Conservation (phyloP, 1,140 invertebrate genomes). For the Nebria ingens region DNA sequence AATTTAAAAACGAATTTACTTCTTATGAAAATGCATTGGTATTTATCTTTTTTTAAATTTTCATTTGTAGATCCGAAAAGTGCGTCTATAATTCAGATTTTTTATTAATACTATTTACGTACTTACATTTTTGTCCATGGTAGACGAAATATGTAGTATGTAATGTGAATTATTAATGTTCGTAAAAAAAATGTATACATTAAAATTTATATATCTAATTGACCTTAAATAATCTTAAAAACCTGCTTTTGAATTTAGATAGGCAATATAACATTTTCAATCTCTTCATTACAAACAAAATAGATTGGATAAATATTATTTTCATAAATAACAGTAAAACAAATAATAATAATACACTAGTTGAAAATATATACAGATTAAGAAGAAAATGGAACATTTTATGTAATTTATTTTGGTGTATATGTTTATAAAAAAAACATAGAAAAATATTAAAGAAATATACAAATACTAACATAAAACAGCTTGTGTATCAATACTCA, state of each 20-base stretch:
- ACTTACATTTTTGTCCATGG: background rate
- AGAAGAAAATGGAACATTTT: background rate
- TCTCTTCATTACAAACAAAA: background rate
- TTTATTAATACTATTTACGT: background rate
- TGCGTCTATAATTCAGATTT: too few species aligned
- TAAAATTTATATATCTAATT: too few species aligned
- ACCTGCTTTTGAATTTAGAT: background rate
- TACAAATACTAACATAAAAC: background rate
- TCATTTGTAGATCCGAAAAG: too few species aligned
- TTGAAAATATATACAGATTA: background rate
- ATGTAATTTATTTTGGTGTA: conserved; percentile 6
- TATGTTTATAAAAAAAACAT: conserved; percentile 9
- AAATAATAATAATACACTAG: background rate
- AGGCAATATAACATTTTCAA: background rate
- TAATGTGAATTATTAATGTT: background rate
- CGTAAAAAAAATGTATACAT: background rate
- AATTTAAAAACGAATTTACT: too few species aligned
- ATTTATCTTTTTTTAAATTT: too few species aligned
- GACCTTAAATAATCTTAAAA: background rate
- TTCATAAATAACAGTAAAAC: conserved; percentile 2
- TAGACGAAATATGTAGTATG: background rate
- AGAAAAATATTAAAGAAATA: conserved; percentile 9
- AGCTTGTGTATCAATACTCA: background rate
- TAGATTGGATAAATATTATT: conserved; percentile 1
- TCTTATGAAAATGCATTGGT: too few species aligned